These are phyloP conservation scores for Aleiodes alternator DNA, from an alignment of 2,888 invertebrate genomes.

Conservation along the genomic window DNA sequence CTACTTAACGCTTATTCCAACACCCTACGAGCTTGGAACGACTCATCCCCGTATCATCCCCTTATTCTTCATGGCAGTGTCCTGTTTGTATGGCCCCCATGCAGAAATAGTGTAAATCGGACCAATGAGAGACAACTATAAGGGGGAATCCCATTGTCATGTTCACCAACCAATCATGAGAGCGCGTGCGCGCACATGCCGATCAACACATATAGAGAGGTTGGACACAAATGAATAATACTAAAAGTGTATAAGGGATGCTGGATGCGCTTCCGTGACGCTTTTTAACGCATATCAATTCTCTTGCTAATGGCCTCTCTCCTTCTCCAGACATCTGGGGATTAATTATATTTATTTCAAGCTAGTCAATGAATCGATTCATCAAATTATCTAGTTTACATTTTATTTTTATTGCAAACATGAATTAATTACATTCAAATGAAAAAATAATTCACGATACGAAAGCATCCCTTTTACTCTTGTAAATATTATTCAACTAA, in stretches of 20 bases:
- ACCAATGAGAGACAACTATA: slow-evolving; percentile 68
- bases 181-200: slow-evolving; percentile 58
- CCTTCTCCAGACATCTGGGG: slow-evolving; percentile 31
- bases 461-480: slow-evolving; percentile 13
- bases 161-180: slow-evolving; percentile 70
- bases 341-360: slow-evolving; percentile 16
- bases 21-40: slow-evolving; percentile 63
- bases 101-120: slow-evolving; percentile 55
- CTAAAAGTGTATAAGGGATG: slow-evolving; percentile 19
- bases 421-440: slow-evolving; percentile 3
- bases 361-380: neutral
- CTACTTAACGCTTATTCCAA: slow-evolving; percentile 73
- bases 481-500: neutral
- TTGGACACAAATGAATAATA: slow-evolving; percentile 33
- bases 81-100: slow-evolving; percentile 21
- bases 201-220: neutral
- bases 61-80: slow-evolving; percentile 64
- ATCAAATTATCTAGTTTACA: neutral
- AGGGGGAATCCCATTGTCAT: slow-evolving; percentile 72
- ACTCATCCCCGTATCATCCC: slow-evolving; percentile 73
- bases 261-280: slow-evolving; percentile 30
- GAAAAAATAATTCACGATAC: slow-evolving; percentile 7
- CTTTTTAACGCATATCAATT: slow-evolving; percentile 71
- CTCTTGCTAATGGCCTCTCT: slow-evolving; percentile 65
- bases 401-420: neutral